Conservation (phyloP, 2,113 vertebrate genomes). For the Ophthalmotilapia sp. region DNA sequence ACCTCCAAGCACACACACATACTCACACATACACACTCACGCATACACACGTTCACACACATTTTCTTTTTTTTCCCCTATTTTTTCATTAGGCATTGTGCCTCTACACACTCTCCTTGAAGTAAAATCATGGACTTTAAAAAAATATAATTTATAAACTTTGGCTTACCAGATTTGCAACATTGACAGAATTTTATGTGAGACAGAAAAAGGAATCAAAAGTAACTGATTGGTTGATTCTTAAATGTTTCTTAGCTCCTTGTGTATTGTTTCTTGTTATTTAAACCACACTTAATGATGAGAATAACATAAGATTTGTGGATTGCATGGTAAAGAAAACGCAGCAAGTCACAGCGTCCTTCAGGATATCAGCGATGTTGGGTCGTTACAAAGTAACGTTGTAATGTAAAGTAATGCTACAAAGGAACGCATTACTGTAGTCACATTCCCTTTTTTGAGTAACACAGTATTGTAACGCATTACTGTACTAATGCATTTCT, state of each 20-base stretch:
- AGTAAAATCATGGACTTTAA: background rate
- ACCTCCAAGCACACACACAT: background rate
- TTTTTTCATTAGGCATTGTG: accelerated
- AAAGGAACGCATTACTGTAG: background rate
- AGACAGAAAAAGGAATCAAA: accelerated
- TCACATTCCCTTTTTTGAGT: background rate
- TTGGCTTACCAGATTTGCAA: background rate
- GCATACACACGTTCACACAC: background rate
- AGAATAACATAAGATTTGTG: background rate
- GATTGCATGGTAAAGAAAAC: background rate
- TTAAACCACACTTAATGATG: background rate
- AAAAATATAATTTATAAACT: background rate
- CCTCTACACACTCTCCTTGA: background rate
- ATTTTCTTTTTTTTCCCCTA: accelerated
- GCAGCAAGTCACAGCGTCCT: background rate
- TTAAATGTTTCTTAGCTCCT: background rate
- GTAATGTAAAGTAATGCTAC: background rate
- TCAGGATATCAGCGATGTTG: background rate
- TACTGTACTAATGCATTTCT: background rate
- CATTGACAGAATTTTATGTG: background rate
- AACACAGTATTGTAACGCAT: background rate
- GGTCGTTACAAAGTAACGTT: background rate
- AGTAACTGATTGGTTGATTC: background rate
- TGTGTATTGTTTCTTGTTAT: background rate
- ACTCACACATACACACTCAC: background rate